Evolutionary conservation across 2,888 invertebrate genomes (phyloP), one percentile per base, ranked within the genome.

Genomic region (Ophion obscuratus): DNA sequence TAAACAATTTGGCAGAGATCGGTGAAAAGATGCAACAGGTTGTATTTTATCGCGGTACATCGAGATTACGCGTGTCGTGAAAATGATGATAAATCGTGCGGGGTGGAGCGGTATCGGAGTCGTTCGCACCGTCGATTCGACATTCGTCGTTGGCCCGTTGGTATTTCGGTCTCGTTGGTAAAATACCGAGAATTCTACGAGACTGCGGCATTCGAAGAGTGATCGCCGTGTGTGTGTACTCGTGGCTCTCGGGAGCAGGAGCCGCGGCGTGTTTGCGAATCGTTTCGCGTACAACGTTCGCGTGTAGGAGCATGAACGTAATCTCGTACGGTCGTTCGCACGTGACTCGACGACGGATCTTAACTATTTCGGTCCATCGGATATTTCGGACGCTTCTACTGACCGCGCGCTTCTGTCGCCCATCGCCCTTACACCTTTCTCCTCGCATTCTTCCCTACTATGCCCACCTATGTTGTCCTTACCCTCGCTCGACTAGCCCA

Each of bases 351-450:
- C 57, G 61, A 40, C 53, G 53, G 70, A 53, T 44, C 75, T 47
- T 77, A 77, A 84, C 84, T 81, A 81, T 78, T 84, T 84, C 73
- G 84, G 84, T 84, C 81, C 81, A 84, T 84, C 67, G 81, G 73
- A 77, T 81, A 81, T 84, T 84, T 81, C 77, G 53, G 73, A 81
- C 61, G 77, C 67, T 9, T 67, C 59, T 53, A 67, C 62, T 40
- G 74, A 53, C 59, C 73, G 53, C 61, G 36, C 53, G 24, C 64
- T 47, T 75, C 47, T 61, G 61, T 47, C 64, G 71, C 68, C 70
- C 36, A 62, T 74, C 68, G 11, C 61, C 24, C 61, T n/a, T 20
- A 20, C 61, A 57, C 40, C 6, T 7, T 40, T 40, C 40, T 40
- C 10, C 14, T 14, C 47, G 47, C 47, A 14, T 47, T 47, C 47